Conservation (phyloP, 2,113 vertebrate genomes). For the Vanacampus margaritifer region DNA sequence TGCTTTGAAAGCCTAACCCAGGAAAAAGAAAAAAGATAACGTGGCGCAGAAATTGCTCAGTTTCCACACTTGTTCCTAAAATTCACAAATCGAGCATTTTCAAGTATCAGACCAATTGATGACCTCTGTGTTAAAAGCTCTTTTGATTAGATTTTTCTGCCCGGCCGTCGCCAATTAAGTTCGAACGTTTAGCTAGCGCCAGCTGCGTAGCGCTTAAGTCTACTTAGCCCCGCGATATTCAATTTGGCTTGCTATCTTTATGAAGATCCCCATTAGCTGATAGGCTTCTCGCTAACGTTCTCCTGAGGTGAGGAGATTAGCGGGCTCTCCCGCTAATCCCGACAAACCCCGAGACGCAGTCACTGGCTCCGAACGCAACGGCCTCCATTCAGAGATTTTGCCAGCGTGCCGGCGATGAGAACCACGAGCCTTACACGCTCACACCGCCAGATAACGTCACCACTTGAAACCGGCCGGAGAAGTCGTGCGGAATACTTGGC, state of each 20-base stretch:
- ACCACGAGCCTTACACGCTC: constrained; percentile 19
- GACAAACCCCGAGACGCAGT: constrained; percentile 26
- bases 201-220: constrained; percentile 30
- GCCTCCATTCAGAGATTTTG: not conserved
- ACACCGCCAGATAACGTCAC: constrained; percentile 12
- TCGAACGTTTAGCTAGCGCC: constrained; percentile 35
- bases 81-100: no score
- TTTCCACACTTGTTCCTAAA: no score
- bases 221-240: constrained; percentile 48
- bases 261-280: constrained; percentile 64
- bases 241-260: constrained; percentile 50
- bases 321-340: constrained; percentile 55
- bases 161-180: constrained; percentile 13
- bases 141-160: not conserved
- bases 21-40: no score
- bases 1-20: not conserved
- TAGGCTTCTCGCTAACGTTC: constrained; percentile 40
- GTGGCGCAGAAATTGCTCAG: no score
- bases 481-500: not conserved
- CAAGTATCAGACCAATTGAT: not conserved
- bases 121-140: not conserved
- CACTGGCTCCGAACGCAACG: constrained; percentile 13
- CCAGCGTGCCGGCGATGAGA: constrained; percentile 22
- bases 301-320: constrained; percentile 65
- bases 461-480: not conserved